Percentiles rank a stretch among this genome's conserved stretches.
Evolutionary conservation across 1,140 invertebrate species (phyloP).

Genomic region (Lepeophtheirus salmonis): DNA sequence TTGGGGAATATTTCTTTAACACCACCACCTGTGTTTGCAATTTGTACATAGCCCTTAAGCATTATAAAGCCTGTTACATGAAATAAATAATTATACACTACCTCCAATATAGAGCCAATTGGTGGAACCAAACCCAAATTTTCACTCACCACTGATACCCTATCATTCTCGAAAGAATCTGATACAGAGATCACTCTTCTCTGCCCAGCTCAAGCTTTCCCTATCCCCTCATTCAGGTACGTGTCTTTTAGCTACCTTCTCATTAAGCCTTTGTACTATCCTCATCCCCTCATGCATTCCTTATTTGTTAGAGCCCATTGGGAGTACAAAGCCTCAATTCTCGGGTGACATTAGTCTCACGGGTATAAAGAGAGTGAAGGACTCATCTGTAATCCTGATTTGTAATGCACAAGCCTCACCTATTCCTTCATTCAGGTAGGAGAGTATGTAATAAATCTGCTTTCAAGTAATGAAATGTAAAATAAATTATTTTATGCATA

Average conservation of each 20-base stretch:
- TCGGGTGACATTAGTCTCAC: constrained; percentile 20
- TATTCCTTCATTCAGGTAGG: constrained; percentile 46
- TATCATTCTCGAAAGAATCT: not conserved
- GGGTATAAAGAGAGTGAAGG: constrained; percentile 12
- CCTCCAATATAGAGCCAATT: not conserved
- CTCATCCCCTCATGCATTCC: not conserved
- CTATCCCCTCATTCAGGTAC: constrained; percentile 37
- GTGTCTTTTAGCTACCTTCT: not conserved
- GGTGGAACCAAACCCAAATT: constrained; percentile 2
- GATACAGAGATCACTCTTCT: not conserved
- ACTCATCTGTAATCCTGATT: not conserved
- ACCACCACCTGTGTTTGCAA: too few species aligned
- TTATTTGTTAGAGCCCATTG: constrained; percentile 21
- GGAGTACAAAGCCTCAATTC: constrained; percentile 22
- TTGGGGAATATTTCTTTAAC: too few species aligned
- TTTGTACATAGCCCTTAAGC: too few species aligned
- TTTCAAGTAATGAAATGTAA: not conserved
- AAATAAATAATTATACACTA: too few species aligned
- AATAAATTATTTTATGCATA: not conserved
- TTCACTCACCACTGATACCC: not conserved
- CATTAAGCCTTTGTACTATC: constrained; percentile 15
- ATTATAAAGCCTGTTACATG: too few species aligned
- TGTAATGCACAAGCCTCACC: constrained; percentile 34
- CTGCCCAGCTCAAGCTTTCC: constrained; percentile 46
- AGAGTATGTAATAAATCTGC: constrained; percentile 15